These are phyloP conservation scores for Hyperoplus immaculatus DNA, from an alignment of 2,797 vertebrate genomes.

Conservation along the genomic window DNA sequence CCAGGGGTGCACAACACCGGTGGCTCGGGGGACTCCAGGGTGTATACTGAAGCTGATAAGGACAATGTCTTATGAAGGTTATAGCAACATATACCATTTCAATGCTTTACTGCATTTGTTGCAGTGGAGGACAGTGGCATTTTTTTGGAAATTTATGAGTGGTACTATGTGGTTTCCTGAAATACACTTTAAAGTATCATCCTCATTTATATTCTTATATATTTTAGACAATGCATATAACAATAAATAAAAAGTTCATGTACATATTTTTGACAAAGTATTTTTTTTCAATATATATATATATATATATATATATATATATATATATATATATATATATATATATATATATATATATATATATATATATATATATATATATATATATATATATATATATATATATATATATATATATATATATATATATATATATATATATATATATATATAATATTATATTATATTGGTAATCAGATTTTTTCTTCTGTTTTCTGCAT, in stretches of 20 bases:
- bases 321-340: too few species aligned
- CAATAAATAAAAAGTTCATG: not conserved
- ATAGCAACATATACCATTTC: not conserved
- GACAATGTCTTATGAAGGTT: not conserved
- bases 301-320: too few species aligned
- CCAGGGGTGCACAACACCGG: constrained; percentile 88
- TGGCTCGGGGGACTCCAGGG: constrained; percentile 83
- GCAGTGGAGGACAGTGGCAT: not conserved
- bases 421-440: too few species aligned
- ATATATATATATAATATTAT: too few species aligned
- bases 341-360: too few species aligned
- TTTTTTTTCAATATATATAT: too few species aligned
- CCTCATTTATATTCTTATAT: not conserved
- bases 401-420: too few species aligned
- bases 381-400: too few species aligned
- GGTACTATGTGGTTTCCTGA: not conserved
- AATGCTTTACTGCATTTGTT: not conserved
- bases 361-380: too few species aligned
- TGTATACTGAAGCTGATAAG: constrained; percentile 52
- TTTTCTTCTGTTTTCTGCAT: too few species aligned
- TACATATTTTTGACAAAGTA: too few species aligned
- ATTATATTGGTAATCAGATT: too few species aligned
- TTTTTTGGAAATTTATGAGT: not conserved
- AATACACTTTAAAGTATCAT: not conserved
- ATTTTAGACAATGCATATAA: not conserved